Conservation (phyloP, 2,797 vertebrate species). For the Xiphorhynchus erythropygius region DNA sequence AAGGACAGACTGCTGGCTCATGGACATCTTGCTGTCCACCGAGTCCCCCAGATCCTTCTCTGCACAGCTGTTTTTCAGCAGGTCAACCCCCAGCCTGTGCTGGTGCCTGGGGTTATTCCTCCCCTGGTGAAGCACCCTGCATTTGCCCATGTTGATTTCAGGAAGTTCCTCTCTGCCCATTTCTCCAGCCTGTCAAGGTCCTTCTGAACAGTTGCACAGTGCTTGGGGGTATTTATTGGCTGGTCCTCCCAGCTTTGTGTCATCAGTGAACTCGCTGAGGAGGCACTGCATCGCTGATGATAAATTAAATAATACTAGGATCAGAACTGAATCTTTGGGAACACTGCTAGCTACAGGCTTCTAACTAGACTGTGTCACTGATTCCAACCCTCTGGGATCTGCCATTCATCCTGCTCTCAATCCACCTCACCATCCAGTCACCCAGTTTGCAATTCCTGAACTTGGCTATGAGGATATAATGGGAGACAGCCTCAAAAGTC, state of each 20-base stretch:
- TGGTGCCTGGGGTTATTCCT: neutral
- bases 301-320: neutral
- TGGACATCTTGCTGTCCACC: neutral
- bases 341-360: neutral
- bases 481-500: neutral
- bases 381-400: neutral
- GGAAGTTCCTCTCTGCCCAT: neutral
- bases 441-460: neutral
- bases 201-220: neutral
- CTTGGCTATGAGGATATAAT: neutral
- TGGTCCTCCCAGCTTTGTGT: neutral
- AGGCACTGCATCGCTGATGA: neutral
- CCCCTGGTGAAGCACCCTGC: neutral
- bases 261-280: neutral
- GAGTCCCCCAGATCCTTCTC: neutral
- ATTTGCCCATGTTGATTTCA: neutral
- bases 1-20: neutral
- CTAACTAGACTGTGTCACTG: neutral
- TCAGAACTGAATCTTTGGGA: neutral
- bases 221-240: accelerated
- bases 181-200: neutral
- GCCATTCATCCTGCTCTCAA: neutral
- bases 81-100: neutral
- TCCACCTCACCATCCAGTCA: neutral
- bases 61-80: neutral